A percentile compares a stretch with the other conserved stretches of the same genome.
Conservation (phyloP, 1,140 invertebrate genomes). For the Steinernema khuongi region DNA sequence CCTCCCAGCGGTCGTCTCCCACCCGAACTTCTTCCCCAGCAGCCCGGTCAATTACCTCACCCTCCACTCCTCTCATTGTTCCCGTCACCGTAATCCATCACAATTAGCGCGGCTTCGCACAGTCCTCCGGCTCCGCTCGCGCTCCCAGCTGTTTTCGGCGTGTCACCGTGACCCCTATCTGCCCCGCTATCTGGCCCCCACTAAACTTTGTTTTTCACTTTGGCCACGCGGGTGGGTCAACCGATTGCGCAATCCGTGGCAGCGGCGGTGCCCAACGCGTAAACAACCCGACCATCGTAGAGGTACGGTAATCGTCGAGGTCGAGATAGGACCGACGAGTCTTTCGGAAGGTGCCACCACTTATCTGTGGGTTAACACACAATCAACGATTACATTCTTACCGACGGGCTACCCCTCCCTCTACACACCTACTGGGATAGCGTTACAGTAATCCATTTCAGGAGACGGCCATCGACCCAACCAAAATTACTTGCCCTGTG, state of each 20-base stretch:
- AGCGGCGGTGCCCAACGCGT: background rate
- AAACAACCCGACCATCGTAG: background rate
- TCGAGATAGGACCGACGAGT: no score
- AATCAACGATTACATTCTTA: no score
- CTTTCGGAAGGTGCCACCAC: no score
- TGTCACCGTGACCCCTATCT: slow-evolving; percentile 7
- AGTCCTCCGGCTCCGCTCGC: background rate
- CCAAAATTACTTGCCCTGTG: slow-evolving; percentile 53
- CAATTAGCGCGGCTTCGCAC: background rate
- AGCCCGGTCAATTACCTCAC: no score
- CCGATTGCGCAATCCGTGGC: slow-evolving; percentile 13
- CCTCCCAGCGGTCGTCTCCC: no score
- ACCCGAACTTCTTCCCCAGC: no score
- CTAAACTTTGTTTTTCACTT: slow-evolving; percentile 17
- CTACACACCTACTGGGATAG: no score
- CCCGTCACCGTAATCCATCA: background rate
- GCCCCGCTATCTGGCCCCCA: background rate
- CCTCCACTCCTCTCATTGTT: background rate
- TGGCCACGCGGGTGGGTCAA: slow-evolving; percentile 6
- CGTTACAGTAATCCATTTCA: slow-evolving; percentile 30
- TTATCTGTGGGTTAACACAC: no score
- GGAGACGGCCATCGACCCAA: slow-evolving; percentile 52
- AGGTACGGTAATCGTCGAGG: no score
- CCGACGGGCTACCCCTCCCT: no score
- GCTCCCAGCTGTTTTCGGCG: background rate